Base-by-base conservation (phyloP, 2,113 vertebrate genomes). In the Hippocampus barbouri region DNA sequence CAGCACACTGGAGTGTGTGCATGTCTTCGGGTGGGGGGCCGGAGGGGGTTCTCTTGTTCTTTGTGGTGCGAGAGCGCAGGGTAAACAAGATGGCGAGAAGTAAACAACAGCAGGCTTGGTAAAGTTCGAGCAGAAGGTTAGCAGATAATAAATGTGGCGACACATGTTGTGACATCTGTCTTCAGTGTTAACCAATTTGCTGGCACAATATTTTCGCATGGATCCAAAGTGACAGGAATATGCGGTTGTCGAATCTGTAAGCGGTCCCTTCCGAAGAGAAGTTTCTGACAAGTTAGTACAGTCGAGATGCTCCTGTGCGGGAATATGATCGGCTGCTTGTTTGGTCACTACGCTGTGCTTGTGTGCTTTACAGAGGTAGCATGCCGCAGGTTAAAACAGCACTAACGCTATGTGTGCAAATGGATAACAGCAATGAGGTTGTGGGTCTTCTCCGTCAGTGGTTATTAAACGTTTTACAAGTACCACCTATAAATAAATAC, bases 91-190 rank as follows among this genome's bases (percentile, higher is more conserved):
- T 83, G 86, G 74, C 86, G 87, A 63, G 79, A 87, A 72, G 89
- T 90, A 92, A 92, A 93, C 90, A 93, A 91, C 90, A 92, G 91
- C 90, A 89, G 90, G 90, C 80, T 83, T 84, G 84, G 84, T 91
- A 89, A 89, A 92, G 90, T 89, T 88, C 81, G 81, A 90, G 84
- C 87, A 87, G 90, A 83, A 81, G 86, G 89, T 70, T 80, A 79
- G 87, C 79, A 84, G 83, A 81, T 88, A 89, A 87, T 89, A 85
- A 89, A 85, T 84, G 86, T 88, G 86, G 86, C 81, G 82, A 84
- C 89, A 91, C 90, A 92, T 93, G 93, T 91, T 92, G 87, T 92
- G 91, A 92, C 92, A 93, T 92, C 91, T 93, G 92, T 91, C 91
- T 89, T 91, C 91, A 90, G 90, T 91, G 91, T 91, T 91, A 87